Conservation (phyloP, 2,113 vertebrate genomes). For the Urocynchramus pylzowi region DNA sequence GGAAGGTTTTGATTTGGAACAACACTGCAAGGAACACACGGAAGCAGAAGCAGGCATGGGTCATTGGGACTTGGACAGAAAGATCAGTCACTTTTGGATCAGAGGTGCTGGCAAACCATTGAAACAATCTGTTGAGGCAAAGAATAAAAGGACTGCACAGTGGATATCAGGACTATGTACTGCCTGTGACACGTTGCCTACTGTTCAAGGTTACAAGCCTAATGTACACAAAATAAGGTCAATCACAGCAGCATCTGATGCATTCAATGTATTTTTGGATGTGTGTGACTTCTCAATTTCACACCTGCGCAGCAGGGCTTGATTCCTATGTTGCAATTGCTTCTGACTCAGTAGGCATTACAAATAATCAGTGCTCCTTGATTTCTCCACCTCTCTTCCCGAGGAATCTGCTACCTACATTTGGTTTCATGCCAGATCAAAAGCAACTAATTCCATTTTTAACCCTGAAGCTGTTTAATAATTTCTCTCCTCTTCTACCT, state of each 20-base stretch:
- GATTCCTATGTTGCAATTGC: not conserved
- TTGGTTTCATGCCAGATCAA: not conserved
- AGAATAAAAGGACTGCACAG: not conserved
- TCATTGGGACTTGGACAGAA: not conserved
- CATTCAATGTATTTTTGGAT: not conserved
- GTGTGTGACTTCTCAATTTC: not conserved
- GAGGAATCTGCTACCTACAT: not conserved
- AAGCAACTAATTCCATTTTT: not conserved
- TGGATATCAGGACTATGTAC: not conserved
- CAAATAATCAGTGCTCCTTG: slow-evolving; percentile 3
- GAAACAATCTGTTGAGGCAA: slow-evolving; percentile 5
- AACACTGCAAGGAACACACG: not conserved
- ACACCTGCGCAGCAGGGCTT: not conserved
- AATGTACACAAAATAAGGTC: not conserved
- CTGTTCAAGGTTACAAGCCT: not conserved
- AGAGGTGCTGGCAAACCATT: not conserved
- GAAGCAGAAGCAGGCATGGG: not conserved
- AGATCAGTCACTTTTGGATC: not conserved
- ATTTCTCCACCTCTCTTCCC: not conserved
- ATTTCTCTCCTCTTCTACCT: not conserved
- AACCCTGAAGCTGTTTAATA: not conserved
- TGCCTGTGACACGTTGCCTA: not conserved
- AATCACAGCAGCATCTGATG: not conserved
- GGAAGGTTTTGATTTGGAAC: not conserved
- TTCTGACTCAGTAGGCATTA: not conserved